Conservation (phyloP, 2,797 vertebrate genomes). For the Mormyrus proboscirostris region DNA sequence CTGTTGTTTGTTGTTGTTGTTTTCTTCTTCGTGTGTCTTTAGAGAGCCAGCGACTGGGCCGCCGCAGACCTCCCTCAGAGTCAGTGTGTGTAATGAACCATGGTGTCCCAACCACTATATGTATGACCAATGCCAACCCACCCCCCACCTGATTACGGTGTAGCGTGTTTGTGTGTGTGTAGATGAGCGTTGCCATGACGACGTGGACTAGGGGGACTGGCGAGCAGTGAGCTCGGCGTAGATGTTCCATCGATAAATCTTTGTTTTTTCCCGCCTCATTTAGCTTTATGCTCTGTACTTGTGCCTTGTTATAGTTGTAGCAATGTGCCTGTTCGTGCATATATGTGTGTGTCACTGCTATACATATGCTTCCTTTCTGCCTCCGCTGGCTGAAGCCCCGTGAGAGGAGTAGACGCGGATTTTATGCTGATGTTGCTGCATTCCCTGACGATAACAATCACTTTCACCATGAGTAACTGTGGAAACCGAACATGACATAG, state of each 20-base stretch:
- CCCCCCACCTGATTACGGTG: slow-evolving; percentile 67
- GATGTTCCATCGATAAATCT: slow-evolving; percentile 66
- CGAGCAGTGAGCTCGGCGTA: slow-evolving; percentile 66
- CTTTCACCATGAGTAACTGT: slow-evolving; percentile 41
- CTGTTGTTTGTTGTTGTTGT: slow-evolving; percentile 67
- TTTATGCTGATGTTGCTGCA: slow-evolving; percentile 49
- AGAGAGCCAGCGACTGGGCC: slow-evolving; percentile 69
- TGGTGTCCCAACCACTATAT: slow-evolving; percentile 79
- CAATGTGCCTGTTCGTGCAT: slow-evolving; percentile 42
- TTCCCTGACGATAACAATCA: slow-evolving; percentile 23
- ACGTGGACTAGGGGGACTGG: slow-evolving; percentile 61
- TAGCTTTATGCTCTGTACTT: slow-evolving; percentile 67
- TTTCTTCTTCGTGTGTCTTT: slow-evolving; percentile 74
- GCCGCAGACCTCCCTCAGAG: slow-evolving; percentile 73
- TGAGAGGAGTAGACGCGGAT: slow-evolving; percentile 55
- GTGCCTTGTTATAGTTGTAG: slow-evolving; percentile 64
- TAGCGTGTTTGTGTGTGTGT: slow-evolving; percentile 61
- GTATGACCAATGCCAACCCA: slow-evolving; percentile 71
- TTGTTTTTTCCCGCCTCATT: slow-evolving; percentile 65
- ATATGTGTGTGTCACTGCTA: slow-evolving; percentile 60
- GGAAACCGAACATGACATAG: slow-evolving; percentile 36
- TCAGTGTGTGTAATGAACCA: slow-evolving; percentile 81
- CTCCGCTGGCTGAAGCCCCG: slow-evolving; percentile 59
- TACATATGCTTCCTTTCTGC: slow-evolving; percentile 65
- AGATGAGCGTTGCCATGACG: slow-evolving; percentile 55